These are phyloP conservation scores for Chamaetylas fuelleborni DNA, from an alignment of 2,113 vertebrate genomes.

Conservation along the genomic window DNA sequence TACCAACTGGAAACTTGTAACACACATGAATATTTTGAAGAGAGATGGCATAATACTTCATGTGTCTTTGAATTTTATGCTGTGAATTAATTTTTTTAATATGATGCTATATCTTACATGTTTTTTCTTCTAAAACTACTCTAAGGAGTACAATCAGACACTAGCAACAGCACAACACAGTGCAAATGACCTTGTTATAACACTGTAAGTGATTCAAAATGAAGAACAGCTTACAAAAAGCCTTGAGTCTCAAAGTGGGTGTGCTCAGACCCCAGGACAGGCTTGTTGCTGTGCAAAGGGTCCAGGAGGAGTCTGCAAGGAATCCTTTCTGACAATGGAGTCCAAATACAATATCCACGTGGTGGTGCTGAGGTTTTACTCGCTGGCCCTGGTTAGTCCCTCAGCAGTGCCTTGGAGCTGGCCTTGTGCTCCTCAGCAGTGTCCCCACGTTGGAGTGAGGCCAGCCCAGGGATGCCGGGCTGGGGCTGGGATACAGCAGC, in stretches of 20 bases:
- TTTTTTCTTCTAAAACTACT: neutral
- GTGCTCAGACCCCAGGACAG: neutral
- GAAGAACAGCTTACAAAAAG: neutral
- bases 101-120: neutral
- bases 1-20: neutral
- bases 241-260: neutral
- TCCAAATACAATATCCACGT: neutral
- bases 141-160: neutral
- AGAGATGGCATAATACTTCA: neutral
- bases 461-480: accelerated
- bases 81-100: neutral
- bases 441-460: neutral
- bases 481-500: accelerated
- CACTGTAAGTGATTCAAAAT: neutral
- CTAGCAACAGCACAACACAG: neutral
- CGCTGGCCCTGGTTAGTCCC: neutral
- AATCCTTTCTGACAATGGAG: neutral
- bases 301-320: neutral
- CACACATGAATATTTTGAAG: neutral
- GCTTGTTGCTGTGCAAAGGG: neutral
- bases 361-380: neutral
- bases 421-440: accelerated
- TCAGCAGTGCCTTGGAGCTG: neutral
- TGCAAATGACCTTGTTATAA: neutral
- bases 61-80: neutral